A percentile compares a stretch with the other conserved stretches of the same genome.
These are phyloP conservation scores for Folsomia candida DNA, from an alignment of 2,888 invertebrate genomes.

Conservation along the genomic window DNA sequence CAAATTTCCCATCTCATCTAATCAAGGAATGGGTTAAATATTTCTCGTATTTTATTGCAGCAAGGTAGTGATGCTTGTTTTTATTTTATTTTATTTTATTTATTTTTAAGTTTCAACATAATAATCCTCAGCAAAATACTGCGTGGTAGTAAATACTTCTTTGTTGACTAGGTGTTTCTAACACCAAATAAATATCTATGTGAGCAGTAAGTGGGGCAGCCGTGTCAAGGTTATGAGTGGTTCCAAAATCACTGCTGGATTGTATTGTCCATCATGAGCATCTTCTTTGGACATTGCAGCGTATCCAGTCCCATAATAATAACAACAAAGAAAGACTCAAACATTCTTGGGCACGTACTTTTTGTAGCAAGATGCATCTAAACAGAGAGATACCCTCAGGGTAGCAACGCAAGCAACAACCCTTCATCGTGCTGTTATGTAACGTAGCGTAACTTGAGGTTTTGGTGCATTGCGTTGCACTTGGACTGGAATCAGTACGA, in stretches of 20 bases:
- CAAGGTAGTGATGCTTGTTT: not conserved
- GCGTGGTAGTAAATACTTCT: not conserved
- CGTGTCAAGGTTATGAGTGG: slow-evolving; percentile 12
- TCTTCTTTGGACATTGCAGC: not conserved
- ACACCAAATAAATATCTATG: no score
- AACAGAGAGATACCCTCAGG: slow-evolving; percentile 10
- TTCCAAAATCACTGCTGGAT: slow-evolving; percentile 3
- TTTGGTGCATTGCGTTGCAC: not conserved
- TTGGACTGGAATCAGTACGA: not conserved
- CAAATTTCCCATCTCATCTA: no score
- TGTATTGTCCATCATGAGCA: slow-evolving; percentile 9
- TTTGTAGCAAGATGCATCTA: not conserved
- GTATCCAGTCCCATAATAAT: not conserved
- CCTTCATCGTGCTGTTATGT: not conserved
- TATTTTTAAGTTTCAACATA: not conserved
- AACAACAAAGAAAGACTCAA: not conserved
- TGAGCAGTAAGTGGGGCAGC: slow-evolving; percentile 11
- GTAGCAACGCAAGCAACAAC: not conserved
- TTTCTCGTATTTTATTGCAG: no score
- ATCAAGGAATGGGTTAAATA: no score
- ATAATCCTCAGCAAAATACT: not conserved
- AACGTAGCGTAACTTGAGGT: not conserved
- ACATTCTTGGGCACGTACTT: not conserved
- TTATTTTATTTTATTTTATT: not conserved
- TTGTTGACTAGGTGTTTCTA: no score